These are phyloP conservation scores for Mayetiola destructor DNA, from an alignment of 2,888 invertebrate species.

Conservation along the genomic window DNA sequence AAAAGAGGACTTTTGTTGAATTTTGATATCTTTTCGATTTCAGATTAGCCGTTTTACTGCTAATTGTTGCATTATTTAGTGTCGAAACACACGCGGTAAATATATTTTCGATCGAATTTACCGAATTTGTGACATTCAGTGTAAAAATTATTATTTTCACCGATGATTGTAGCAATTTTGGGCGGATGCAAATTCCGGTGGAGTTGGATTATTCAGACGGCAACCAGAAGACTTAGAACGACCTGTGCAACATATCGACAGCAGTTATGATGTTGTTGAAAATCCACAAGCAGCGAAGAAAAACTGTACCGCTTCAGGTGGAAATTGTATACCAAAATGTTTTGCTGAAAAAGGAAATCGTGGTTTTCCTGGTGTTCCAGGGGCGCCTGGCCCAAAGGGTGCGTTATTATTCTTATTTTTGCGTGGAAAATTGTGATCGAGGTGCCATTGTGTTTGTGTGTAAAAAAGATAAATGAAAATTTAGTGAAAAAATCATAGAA, in stretches of 20 bases:
- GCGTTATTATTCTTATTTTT: conserved; percentile 26
- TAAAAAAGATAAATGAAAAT: too few species aligned
- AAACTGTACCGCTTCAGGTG: conserved; percentile 51
- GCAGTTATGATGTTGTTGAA: conserved; percentile 31
- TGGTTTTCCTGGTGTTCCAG: conserved; percentile 58
- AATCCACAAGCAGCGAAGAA: conserved; percentile 33
- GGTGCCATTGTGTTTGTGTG: too few species aligned
- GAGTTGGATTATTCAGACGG: conserved; percentile 23
- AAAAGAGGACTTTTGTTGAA: too few species aligned
- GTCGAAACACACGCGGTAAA: conserved; percentile 5
- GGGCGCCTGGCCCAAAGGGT: conserved; percentile 58
- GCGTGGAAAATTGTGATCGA: neutral
- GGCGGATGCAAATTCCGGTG: conserved; percentile 26
- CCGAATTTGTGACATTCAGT: neutral
- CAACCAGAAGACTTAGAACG: conserved; percentile 23
- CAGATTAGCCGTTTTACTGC: neutral
- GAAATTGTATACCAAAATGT: conserved; percentile 65
- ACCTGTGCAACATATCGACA: conserved; percentile 22
- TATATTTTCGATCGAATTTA: too few species aligned
- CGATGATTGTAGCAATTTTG: conserved; percentile 32
- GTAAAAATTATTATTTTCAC: neutral
- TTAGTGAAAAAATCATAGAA: too few species aligned
- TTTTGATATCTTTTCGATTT: too few species aligned
- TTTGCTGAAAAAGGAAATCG: conserved; percentile 76
- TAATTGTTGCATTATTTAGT: neutral